Percentiles rank a stretch among this genome's conserved stretches.
phyloP scores from a whole-genome alignment of 2,113 vertebrate species.

The Hemibagrus wyckioides region DNA sequence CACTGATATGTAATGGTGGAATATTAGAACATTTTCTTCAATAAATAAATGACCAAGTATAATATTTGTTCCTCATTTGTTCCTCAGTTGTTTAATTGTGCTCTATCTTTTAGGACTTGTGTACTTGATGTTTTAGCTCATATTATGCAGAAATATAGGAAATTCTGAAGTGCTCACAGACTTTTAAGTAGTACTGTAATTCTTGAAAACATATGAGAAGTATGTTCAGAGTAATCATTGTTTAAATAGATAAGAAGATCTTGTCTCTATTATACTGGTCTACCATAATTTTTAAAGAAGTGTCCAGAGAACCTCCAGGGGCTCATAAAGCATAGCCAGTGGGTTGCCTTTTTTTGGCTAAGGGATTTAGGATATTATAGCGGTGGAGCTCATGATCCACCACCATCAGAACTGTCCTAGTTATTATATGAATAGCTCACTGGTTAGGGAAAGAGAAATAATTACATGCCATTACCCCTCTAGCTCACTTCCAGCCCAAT shows the following conservation, averaged over 20 bases:
- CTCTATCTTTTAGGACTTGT: no score
- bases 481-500: not conserved
- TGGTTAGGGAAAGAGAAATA: not conserved
- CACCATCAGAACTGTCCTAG: not conserved
- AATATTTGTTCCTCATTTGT: no score
- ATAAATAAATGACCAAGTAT: no score
- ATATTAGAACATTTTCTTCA: no score
- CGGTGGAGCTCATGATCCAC: not conserved
- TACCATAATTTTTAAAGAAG: not conserved
- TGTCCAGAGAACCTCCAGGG: not conserved
- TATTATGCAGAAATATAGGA: no score
- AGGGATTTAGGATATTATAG: not conserved
- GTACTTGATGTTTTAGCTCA: no score
- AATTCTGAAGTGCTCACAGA: no score
- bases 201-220: not conserved
- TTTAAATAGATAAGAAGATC: not conserved
- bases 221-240: not conserved
- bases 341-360: not conserved
- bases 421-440: not conserved
- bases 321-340: not conserved
- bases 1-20: no score
- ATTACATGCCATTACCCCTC: not conserved
- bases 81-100: no score
- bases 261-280: not conserved
- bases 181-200: not conserved